Percentiles rank a stretch among this genome's conserved stretches.
Conservation (phyloP, 1,140 invertebrate species). For the Ericerus pela region DNA sequence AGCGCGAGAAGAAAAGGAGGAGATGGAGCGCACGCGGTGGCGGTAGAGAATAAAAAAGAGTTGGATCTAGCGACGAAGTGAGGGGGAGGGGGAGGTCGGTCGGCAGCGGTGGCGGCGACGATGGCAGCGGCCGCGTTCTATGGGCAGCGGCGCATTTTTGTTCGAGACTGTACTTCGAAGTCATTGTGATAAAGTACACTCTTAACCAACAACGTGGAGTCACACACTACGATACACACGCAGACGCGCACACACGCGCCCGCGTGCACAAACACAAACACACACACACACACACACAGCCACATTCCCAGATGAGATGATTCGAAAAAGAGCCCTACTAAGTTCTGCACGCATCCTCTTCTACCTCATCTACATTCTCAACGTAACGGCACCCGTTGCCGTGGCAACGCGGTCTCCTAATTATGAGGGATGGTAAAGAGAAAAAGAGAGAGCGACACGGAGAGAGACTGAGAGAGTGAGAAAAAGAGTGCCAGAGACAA, state of each 20-base stretch:
- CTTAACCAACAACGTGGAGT: constrained; percentile 9
- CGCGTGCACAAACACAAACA: too few species aligned
- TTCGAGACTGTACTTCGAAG: not conserved
- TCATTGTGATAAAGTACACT: constrained; percentile 12
- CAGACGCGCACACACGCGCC: too few species aligned
- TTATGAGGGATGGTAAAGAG: constrained; percentile 12
- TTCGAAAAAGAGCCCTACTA: constrained; percentile 7
- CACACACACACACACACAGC: too few species aligned
- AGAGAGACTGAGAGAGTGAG: too few species aligned
- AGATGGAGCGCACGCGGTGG: constrained; percentile 5
- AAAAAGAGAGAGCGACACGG: too few species aligned
- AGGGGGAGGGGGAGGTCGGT: not conserved
- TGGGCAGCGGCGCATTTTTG: not conserved
- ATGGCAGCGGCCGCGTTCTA: not conserved
- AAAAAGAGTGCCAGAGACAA: too few species aligned
- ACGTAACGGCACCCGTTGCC: constrained; percentile 16
- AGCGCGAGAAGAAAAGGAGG: not conserved
- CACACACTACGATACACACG: too few species aligned
- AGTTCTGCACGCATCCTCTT: constrained; percentile 10
- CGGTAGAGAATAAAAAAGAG: not conserved
- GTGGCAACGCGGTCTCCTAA: constrained; percentile 17
- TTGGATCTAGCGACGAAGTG: not conserved
- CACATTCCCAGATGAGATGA: constrained; percentile 10
- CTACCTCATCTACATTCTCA: constrained; percentile 3
- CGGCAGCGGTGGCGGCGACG: not conserved